Conservation (phyloP, 1,140 invertebrate species). For the Coptotermes formosanus region DNA sequence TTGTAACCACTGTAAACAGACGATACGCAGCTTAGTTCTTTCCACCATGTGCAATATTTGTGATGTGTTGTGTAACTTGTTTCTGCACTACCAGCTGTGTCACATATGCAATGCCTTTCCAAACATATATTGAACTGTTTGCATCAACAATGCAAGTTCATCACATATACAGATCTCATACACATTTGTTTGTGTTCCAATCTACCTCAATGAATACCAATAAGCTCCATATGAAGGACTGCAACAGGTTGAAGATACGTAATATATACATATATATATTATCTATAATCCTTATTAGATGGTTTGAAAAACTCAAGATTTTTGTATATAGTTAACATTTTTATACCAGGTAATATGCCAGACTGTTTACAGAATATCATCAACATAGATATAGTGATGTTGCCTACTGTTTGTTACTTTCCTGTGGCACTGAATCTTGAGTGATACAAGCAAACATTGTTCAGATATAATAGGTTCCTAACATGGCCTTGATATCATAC, state of each 20-base stretch:
- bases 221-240: not conserved
- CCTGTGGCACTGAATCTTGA: conserved; percentile 6
- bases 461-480: conserved; percentile 12
- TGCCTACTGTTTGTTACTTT: conserved; percentile 18
- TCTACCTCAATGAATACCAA: not conserved
- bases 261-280: not conserved
- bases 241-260: conserved; percentile 18
- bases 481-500: conserved; percentile 12
- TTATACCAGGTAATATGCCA: not conserved
- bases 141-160: not conserved
- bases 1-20: too few relatives aligned
- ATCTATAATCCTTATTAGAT: not conserved
- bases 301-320: conserved; percentile 12
- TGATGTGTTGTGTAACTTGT: not conserved
- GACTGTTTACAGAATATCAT: conserved; percentile 16
- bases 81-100: not conserved
- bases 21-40: not conserved
- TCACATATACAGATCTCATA: not conserved
- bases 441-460: conserved; percentile 14
- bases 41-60: not conserved
- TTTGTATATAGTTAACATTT: conserved; percentile 15
- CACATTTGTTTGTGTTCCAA: conserved; percentile 15
- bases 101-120: not conserved
- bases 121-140: not conserved
- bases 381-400: conserved; percentile 10